Conservation (phyloP, 1,140 invertebrate genomes). For the Dendroctonus valens region DNA sequence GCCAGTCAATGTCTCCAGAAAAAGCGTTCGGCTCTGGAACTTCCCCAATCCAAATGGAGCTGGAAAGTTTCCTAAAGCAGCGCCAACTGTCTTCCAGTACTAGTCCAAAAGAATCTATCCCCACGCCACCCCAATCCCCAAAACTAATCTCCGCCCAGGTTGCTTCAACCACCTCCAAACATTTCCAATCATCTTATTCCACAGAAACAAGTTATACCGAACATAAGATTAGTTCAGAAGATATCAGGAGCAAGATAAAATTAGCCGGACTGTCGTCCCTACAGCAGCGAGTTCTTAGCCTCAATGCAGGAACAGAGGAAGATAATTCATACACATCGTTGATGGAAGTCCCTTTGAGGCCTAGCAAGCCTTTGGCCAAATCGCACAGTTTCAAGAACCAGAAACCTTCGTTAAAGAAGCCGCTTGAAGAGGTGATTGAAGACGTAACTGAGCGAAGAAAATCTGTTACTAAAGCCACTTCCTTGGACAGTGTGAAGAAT, state of each 20-base stretch:
- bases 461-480: slow-evolving; percentile 41
- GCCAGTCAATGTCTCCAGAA: slow-evolving; percentile 33
- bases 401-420: slow-evolving; percentile 4
- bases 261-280: slow-evolving; percentile 55
- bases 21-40: slow-evolving; percentile 23
- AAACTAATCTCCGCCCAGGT: slow-evolving; percentile 20
- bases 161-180: slow-evolving; percentile 13
- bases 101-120: slow-evolving; percentile 13
- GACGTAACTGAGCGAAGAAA: slow-evolving; percentile 20
- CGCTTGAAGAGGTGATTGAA: slow-evolving; percentile 7
- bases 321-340: slow-evolving; percentile 50
- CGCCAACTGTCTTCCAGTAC: slow-evolving; percentile 31
- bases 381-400: slow-evolving; percentile 62
- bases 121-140: slow-evolving; percentile 25
- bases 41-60: slow-evolving; percentile 44
- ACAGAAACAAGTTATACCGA: slow-evolving; percentile 16
- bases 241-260: slow-evolving; percentile 49
- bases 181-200: slow-evolving; percentile 15
- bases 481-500: slow-evolving; percentile 59
- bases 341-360: slow-evolving; percentile 53
- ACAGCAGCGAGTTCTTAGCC: slow-evolving; percentile 49
- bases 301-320: slow-evolving; percentile 42
- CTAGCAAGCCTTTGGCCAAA: slow-evolving; percentile 62
- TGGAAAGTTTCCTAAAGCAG: slow-evolving; percentile 44
- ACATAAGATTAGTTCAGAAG: slow-evolving; percentile 36